These are phyloP conservation scores for Nixonia krombeini DNA, from an alignment of 1,140 invertebrate species.

Conservation along the genomic window DNA sequence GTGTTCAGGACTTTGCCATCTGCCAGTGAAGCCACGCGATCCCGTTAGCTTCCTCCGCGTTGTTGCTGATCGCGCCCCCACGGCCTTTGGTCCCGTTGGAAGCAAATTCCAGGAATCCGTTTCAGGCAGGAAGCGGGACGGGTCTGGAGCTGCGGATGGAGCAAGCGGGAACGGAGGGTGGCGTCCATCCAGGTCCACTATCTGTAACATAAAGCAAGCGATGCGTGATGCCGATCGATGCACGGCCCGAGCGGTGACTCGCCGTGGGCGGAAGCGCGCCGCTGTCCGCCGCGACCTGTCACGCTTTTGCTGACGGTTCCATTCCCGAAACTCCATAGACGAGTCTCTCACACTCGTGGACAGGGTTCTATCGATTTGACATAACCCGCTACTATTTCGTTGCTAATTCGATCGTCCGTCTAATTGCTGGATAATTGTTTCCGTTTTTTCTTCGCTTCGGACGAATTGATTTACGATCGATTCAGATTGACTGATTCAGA, in stretches of 20 bases:
- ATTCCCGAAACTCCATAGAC: not conserved
- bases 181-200: slow-evolving; percentile 37
- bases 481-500: too few relatives aligned
- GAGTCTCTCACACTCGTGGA: not conserved
- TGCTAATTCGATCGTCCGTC: not conserved
- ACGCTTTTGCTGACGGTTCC: slow-evolving; percentile 9
- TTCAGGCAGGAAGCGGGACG: slow-evolving; percentile 15
- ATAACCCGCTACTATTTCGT: not conserved
- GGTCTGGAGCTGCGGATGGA: slow-evolving; percentile 15
- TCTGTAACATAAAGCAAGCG: slow-evolving; percentile 52
- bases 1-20: too few relatives aligned
- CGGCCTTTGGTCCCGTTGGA: too few relatives aligned
- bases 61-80: too few relatives aligned
- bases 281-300: too few relatives aligned
- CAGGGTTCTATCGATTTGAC: not conserved
- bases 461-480: too few relatives aligned
- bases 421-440: not conserved
- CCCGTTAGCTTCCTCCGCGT: too few relatives aligned
- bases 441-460: too few relatives aligned
- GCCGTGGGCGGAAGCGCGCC: not conserved
- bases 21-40: too few relatives aligned
- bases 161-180: slow-evolving; percentile 22
- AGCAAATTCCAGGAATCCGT: too few relatives aligned
- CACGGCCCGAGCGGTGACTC: slow-evolving; percentile 16
- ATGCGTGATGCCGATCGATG: slow-evolving; percentile 45